These are phyloP conservation scores for Intellagama lesueurii DNA, from an alignment of 2,797 vertebrate genomes.

Conservation along the genomic window DNA sequence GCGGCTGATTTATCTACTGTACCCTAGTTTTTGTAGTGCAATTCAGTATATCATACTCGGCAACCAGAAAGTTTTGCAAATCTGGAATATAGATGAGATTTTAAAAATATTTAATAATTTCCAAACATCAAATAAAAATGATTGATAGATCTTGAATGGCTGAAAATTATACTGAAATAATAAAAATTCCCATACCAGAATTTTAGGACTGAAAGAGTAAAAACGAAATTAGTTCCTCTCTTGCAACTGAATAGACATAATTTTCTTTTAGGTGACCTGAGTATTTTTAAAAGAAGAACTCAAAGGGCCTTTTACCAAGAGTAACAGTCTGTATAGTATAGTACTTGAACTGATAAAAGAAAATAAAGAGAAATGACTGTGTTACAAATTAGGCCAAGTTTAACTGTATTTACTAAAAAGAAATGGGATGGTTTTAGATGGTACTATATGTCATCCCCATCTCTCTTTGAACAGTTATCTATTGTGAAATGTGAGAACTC, in stretches of 20 bases:
- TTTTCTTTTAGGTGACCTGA: slow-evolving; percentile 71
- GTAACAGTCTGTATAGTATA: slow-evolving; percentile 73
- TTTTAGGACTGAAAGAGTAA: slow-evolving; percentile 38
- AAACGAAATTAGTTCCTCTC: slow-evolving; percentile 30
- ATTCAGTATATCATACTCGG: slow-evolving; percentile 9
- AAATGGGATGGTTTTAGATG: neutral
- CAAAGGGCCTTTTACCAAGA: slow-evolving; percentile 72
- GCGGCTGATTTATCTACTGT: too few relatives aligned
- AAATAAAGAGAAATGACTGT: neutral
- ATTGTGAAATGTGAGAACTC: slow-evolving; percentile 77
- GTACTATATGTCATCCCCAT: neutral
- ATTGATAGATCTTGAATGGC: slow-evolving; percentile 27
- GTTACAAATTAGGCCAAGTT: neutral
- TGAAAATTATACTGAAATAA: slow-evolving; percentile 32
- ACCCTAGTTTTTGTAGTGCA: too few relatives aligned
- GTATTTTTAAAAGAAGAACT: slow-evolving; percentile 77
- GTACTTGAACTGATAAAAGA: neutral
- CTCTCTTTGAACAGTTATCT: neutral
- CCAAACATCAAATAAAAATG: slow-evolving; percentile 36
- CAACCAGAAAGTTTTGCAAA: slow-evolving; percentile 2
- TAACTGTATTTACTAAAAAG: neutral
- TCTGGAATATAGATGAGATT: slow-evolving; percentile 59
- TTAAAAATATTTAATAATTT: slow-evolving; percentile 48
- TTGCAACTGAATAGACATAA: slow-evolving; percentile 61
- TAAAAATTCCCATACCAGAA: slow-evolving; percentile 1